phyloP scores from a whole-genome alignment of 2,888 invertebrate species.

The Trissolcus japonicus region DNA sequence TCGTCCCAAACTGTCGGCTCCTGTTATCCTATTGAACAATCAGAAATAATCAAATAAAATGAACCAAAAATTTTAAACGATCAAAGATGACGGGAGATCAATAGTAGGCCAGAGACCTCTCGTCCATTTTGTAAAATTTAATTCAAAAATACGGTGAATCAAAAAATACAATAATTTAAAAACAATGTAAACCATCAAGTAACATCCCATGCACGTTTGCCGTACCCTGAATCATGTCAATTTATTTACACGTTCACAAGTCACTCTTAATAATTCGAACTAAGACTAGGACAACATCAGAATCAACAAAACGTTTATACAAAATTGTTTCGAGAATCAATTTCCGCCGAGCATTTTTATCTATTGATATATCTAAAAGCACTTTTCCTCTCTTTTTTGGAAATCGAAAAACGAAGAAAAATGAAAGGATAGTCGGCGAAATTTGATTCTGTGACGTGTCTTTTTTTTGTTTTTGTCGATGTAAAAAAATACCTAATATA shows the following conservation, averaged over 20 bases:
- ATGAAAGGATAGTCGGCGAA: background rate
- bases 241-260: conserved; percentile 40
- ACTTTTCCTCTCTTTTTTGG: too few species aligned
- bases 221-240: conserved; percentile 39
- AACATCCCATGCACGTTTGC: conserved; percentile 20
- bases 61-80: background rate
- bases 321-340: too few species aligned
- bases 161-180: conserved; percentile 50
- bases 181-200: conserved; percentile 35
- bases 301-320: conserved; percentile 5
- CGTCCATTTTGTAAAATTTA: conserved; percentile 34
- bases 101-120: background rate
- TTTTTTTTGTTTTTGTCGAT: background rate
- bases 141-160: conserved; percentile 41
- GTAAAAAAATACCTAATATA: conserved; percentile 1
- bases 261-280: background rate
- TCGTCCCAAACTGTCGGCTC: conserved; percentile 3
- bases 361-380: too few species aligned
- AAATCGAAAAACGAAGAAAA: background rate
- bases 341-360: too few species aligned
- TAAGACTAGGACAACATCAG: conserved; percentile 5
- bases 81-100: too few species aligned
- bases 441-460: background rate
- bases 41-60: background rate
- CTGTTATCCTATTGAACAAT: background rate